Evolutionary conservation across 2,113 vertebrate genomes (phyloP), one percentile per base, ranked within the genome.

Genomic region (Benthochromis sp.): DNA sequence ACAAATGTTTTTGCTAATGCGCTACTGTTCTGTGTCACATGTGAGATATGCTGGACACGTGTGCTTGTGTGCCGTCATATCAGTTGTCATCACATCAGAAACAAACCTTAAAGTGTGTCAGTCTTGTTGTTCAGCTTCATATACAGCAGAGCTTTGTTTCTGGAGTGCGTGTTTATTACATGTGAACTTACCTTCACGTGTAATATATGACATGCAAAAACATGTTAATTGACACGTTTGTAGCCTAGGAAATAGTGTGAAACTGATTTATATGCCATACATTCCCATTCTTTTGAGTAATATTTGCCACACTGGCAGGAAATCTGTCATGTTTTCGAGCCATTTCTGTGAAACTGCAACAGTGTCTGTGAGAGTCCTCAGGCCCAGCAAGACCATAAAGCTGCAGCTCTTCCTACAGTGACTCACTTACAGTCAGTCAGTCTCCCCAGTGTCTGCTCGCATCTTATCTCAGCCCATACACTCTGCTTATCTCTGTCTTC

Each of bases 381-480:
- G 84, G 82, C 85, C 38, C 79, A 78, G 47, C 4, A 52, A 84
- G 66, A 82, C 85, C 85, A 86, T 92, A 84, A 93, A 91, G 31
- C 91, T 85, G 82, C 90, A 90, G 54, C 66, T 82, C 47, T 89
- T 79, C 86, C 78, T 45, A 54, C 92, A 88, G 85, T 94, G 93
- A 94, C 91, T 95, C 94, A 93, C 89, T 94, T 94, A 89, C 86
- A 94, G 92, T 92, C 92, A 94, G 94, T 89, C 90, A 79, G 92
- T 93, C 93, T 95, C 94, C 92, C 90, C 88, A 82, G 91, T 91
- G 93, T 96, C 93, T 95, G 90, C 86, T 93, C 57, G 79, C 87
- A 89, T 94, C 92, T 94, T 94, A 95, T 95, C 95, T 94, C 86
- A 84, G 89, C 91, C 90, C 92, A 93, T 95, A 92, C 93, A 91